Percentiles rank a stretch among this genome's conserved stretches.
These are phyloP conservation scores for Elephantulus edwardii DNA, from an alignment of 2,113 vertebrate genomes.

Conservation along the genomic window DNA sequence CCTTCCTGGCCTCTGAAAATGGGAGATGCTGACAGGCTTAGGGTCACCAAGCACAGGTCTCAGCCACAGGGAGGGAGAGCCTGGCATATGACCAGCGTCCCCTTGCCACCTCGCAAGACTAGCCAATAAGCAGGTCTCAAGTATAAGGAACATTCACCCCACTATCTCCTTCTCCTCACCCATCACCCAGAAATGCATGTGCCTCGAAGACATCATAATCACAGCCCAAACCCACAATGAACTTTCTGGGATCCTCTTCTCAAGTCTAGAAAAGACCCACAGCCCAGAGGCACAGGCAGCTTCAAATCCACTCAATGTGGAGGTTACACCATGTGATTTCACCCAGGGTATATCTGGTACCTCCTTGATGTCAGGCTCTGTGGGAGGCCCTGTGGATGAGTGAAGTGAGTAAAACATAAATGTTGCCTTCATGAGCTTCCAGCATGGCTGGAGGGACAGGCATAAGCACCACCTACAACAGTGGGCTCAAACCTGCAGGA, in stretches of 20 bases:
- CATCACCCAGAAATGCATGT: neutral
- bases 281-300: too few relatives aligned
- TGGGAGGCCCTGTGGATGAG: too few relatives aligned
- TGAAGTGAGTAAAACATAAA: rapidly evolving
- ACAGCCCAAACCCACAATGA: neutral
- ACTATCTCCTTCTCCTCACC: neutral
- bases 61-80: neutral
- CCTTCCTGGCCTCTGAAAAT: neutral
- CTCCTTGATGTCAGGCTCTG: neutral
- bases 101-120: too few relatives aligned
- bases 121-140: neutral
- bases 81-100: neutral
- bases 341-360: neutral
- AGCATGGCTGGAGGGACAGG: rapidly evolving
- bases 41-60: rapidly evolving
- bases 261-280: neutral
- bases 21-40: neutral
- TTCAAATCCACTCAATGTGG: neutral
- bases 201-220: too few relatives aligned
- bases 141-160: rapidly evolving
- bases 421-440: neutral
- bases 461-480: rapidly evolving
- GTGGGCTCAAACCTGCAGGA: neutral
- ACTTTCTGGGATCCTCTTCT: neutral
- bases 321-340: neutral